Conservation (phyloP, 2,113 vertebrate species). For the Daubentonia madagascariensis region DNA sequence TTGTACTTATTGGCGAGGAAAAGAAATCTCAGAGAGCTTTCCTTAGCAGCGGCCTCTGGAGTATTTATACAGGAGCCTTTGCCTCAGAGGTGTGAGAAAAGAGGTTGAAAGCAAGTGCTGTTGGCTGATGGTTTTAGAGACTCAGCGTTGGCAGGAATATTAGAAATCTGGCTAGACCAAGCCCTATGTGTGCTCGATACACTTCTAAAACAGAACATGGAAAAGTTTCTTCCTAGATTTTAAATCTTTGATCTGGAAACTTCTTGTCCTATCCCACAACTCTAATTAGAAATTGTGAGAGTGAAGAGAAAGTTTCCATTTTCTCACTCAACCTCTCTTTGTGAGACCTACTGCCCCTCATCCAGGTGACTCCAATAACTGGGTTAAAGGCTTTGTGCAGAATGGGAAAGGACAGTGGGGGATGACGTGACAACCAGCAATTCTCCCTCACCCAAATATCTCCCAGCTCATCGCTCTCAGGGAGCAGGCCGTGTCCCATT, state of each 20-base stretch:
- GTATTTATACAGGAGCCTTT: not conserved
- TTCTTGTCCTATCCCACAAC: not conserved
- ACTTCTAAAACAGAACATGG: not conserved
- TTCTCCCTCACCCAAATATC: not conserved
- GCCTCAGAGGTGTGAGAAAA: not conserved
- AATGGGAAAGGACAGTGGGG: not conserved
- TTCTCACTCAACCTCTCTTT: not conserved
- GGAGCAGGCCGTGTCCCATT: not conserved
- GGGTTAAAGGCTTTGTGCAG: not conserved
- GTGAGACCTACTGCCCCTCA: not conserved
- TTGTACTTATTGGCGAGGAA: not conserved
- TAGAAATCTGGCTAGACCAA: not conserved
- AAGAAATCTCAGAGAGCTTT: not conserved
- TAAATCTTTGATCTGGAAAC: not conserved
- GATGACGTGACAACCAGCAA: not conserved
- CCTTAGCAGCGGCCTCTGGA: not conserved
- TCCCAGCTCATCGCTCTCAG: not conserved
- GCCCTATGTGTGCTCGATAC: not conserved
- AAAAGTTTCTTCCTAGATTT: not conserved
- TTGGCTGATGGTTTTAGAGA: not conserved
- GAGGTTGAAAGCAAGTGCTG: not conserved
- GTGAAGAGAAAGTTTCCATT: not conserved
- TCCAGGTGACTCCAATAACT: not conserved
- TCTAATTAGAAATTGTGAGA: not conserved
- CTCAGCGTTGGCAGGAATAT: not conserved